phyloP scores from a whole-genome alignment of 2,797 vertebrate genomes.

The Macroramphosus scolopax region DNA sequence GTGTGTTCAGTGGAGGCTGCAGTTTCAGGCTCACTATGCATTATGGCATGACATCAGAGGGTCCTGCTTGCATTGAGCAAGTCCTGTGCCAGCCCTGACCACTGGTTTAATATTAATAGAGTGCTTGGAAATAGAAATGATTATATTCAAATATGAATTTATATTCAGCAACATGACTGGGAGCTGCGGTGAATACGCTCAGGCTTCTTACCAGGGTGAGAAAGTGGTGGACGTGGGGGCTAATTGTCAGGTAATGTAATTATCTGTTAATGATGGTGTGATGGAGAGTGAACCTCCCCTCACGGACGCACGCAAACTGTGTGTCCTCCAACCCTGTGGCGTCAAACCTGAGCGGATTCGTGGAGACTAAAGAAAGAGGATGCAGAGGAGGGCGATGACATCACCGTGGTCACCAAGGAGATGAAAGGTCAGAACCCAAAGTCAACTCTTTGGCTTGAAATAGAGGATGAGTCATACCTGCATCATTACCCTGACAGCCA shows the following conservation, averaged over 20 bases:
- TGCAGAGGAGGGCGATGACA: constrained; percentile 32
- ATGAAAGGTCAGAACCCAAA: constrained; percentile 57
- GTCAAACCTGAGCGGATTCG: neutral
- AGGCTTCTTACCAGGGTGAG: constrained; percentile 16
- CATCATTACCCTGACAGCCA: constrained; percentile 43
- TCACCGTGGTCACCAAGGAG: constrained; percentile 60
- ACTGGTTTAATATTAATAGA: neutral
- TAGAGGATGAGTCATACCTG: constrained; percentile 68
- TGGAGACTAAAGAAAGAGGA: constrained; percentile 5
- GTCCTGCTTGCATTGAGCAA: too few species aligned
- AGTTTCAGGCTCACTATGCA: too few species aligned
- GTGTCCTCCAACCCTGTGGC: constrained; percentile 2
- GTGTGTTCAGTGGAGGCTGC: too few species aligned
- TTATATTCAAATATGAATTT: too few species aligned
- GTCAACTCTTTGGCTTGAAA: constrained; percentile 51
- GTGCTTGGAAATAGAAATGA: constrained; percentile 4
- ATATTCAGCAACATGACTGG: constrained; percentile 39
- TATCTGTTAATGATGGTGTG: constrained; percentile 1
- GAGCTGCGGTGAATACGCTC: constrained; percentile 11
- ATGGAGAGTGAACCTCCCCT: too few species aligned
- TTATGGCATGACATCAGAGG: too few species aligned
- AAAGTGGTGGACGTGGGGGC: neutral
- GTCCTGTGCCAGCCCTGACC: neutral
- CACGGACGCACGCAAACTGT: neutral
- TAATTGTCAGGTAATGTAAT: constrained; percentile 15